Evolutionary conservation across 1,140 invertebrate genomes (phyloP), one percentile per base, ranked within the genome.

Genomic region (Papilio polyxenes): DNA sequence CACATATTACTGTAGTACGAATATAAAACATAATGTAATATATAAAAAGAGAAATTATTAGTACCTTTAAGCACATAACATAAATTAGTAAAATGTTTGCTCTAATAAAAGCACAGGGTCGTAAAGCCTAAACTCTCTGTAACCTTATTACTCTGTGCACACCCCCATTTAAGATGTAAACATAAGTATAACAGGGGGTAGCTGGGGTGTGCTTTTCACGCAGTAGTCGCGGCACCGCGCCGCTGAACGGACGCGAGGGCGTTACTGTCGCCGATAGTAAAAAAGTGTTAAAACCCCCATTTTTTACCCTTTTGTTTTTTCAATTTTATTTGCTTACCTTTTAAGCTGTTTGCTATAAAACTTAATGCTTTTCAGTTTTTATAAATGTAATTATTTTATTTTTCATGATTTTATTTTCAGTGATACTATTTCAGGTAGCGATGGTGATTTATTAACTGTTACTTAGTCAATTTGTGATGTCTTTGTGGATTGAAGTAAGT

Each of bases 81-180:
- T 69, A 77, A 75, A 17, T 65, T 69, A 17, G 31, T 1, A 56
- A 40, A 62, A 17, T 23, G 20, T 82, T 82, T 75, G 37, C 51
- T 13, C 15, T 23, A 81, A 75, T 59, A 77, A 80, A 31, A 17
- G 53, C 53, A n/a, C 59, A 65, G 20, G 31, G 11, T 13, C 65
- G 65, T 37, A 77, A 81, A 83, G 37, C 31, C 13, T 75, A 44
- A 74, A 20, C 44, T 3, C 49, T 76, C 75, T 76, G 49, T 13
- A 49, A 9, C 48, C n/a, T 49, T 48, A 76, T 65, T 91, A 86
- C 87, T 88, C 91, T 92, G 83, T 85, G 81, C 81, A 82, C 87
- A 91, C 89, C 89, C 75, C 91, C 89, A 90, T 92, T 92, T 89
- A 91, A 92, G 92, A 91, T 90, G 91, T 92, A 92, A 92, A 93